phyloP scores from a whole-genome alignment of 2,113 vertebrate genomes.

The Varanus komodoensis region DNA sequence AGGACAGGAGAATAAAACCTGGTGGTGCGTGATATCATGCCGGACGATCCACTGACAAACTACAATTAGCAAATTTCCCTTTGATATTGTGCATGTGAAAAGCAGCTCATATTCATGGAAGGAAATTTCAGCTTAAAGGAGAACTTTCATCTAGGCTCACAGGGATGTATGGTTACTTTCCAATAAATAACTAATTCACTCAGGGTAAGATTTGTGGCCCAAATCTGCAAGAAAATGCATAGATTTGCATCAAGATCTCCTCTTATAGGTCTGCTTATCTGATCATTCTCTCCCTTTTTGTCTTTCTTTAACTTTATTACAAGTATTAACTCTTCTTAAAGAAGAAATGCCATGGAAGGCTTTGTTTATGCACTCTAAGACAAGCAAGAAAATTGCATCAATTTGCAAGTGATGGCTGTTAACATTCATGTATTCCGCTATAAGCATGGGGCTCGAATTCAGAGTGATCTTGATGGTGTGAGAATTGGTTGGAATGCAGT shows the following conservation, averaged over 20 bases:
- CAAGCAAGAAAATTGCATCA: not conserved
- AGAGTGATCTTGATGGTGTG: not conserved
- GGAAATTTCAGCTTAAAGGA: no score
- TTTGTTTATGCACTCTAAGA: conserved; percentile 27
- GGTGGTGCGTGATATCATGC: no score
- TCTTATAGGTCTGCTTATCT: not conserved
- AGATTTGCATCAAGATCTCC: not conserved
- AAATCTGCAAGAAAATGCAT: not conserved
- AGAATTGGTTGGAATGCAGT: not conserved
- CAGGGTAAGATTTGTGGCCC: no score
- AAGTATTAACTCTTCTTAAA: conserved; percentile 12
- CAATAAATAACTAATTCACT: no score
- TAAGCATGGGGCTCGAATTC: conserved; percentile 18
- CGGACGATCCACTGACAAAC: no score
- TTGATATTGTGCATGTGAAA: no score
- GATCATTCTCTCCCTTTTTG: conserved; percentile 12
- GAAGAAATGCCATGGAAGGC: not conserved
- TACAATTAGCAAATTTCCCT: no score
- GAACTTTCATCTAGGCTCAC: no score
- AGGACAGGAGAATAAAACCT: no score
- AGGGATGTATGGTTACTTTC: no score
- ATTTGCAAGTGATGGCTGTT: conserved; percentile 55
- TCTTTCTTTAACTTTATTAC: not conserved
- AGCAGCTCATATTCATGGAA: no score
- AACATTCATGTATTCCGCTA: conserved; percentile 66